Conservation (phyloP, 2,888 invertebrate genomes). For the Lumbricus terrestris region DNA sequence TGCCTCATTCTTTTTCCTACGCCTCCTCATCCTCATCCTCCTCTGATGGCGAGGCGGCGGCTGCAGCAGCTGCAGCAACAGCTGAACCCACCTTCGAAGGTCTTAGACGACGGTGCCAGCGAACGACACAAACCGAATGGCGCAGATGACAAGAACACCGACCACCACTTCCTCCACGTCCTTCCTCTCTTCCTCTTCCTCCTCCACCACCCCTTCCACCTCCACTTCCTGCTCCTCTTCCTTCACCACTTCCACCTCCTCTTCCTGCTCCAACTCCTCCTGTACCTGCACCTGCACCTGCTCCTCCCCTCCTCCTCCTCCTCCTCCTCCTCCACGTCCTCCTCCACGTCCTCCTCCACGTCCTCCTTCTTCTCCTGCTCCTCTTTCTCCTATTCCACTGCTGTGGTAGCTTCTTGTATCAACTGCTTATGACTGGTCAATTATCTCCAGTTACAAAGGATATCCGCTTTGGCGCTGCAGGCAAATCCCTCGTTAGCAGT, state of each 20-base stretch:
- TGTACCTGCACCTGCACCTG: not conserved
- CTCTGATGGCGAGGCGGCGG: no score
- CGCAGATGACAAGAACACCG: not conserved
- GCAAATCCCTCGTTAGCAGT: not conserved
- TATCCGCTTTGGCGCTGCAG: not conserved
- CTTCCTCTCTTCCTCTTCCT: no score
- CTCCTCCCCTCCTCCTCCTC: no score
- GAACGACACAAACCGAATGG: not conserved
- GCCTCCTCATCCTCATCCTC: no score
- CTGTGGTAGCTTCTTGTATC: not conserved
- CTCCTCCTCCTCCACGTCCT: no score
- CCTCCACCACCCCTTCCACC: no score
- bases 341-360: no score
- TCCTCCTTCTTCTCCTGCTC: no score
- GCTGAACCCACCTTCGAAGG: not conserved
- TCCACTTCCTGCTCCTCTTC: no score
- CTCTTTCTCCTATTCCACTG: no score
- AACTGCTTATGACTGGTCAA: not conserved
- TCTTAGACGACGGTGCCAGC: not conserved
- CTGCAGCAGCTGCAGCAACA: not conserved
- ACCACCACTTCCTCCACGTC: not conserved
- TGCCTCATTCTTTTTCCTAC: not conserved
- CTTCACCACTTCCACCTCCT: no score
- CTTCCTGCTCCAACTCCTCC: not conserved
- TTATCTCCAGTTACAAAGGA: not conserved